Percentiles rank a stretch among this genome's conserved stretches.
Evolutionary conservation across 2,797 vertebrate genomes (phyloP).

Genomic region (Phaenicophaeus curvirostris): DNA sequence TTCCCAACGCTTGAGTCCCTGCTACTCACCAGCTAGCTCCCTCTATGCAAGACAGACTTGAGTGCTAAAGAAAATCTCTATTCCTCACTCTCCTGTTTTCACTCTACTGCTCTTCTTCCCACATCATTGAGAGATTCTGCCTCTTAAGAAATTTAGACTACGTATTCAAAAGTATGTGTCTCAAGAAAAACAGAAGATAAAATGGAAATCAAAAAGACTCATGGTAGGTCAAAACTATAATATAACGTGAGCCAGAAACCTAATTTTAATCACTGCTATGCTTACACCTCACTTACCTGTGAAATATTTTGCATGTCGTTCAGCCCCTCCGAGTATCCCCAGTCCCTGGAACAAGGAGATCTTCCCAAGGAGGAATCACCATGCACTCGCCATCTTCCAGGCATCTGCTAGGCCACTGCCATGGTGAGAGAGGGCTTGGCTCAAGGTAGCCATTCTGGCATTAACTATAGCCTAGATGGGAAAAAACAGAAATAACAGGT

Average conservation of each 20-base stretch:
- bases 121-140: background rate
- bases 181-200: background rate
- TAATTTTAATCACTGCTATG: background rate
- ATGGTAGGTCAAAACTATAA: background rate
- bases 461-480: background rate
- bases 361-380: background rate
- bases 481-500: background rate
- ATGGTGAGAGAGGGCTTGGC: background rate
- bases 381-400: background rate
- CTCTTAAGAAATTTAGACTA: background rate
- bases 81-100: background rate
- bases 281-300: background rate
- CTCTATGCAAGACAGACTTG: background rate
- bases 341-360: background rate
- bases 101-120: background rate
- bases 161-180: background rate
- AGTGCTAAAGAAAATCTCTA: background rate
- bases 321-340: background rate
- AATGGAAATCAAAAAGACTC: background rate
- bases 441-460: background rate
- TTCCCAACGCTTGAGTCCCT: fast-evolving
- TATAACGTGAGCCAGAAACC: background rate
- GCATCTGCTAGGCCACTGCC: background rate
- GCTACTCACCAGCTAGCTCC: background rate
- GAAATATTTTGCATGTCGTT: background rate